These are phyloP conservation scores for Venturia canescens DNA, from an alignment of 1,140 invertebrate species.

Conservation along the genomic window DNA sequence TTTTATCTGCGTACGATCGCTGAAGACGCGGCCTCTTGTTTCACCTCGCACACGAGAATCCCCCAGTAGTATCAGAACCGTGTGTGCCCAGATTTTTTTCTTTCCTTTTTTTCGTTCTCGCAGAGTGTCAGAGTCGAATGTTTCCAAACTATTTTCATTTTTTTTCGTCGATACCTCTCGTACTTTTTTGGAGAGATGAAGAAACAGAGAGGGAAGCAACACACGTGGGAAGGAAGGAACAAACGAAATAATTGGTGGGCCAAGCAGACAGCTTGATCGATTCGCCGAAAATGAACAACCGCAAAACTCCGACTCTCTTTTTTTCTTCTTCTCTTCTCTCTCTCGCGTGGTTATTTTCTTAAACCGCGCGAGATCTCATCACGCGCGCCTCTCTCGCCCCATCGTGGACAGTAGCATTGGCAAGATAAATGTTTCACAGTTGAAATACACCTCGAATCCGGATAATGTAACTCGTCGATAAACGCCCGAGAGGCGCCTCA, in stretches of 20 bases:
- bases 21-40: slow-evolving; percentile 28
- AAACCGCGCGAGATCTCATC: slow-evolving; percentile 2
- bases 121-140: neutral
- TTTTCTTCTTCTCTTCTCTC: neutral
- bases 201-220: slow-evolving; percentile 52
- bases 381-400: neutral
- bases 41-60: slow-evolving; percentile 46
- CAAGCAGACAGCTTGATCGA: slow-evolving; percentile 48
- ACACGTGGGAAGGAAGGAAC: slow-evolving; percentile 55
- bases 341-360: neutral
- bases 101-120: slow-evolving; percentile 16
- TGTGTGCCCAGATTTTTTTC: slow-evolving; percentile 45
- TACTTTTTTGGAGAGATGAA: slow-evolving; percentile 40
- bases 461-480: neutral
- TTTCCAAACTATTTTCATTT: neutral
- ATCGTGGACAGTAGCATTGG: neutral
- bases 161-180: slow-evolving; percentile 18
- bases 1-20: slow-evolving; percentile 56
- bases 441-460: too few species aligned
- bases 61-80: slow-evolving; percentile 9
- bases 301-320: neutral
- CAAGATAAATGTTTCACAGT: neutral
- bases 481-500: neutral
- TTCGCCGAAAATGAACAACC: slow-evolving; percentile 53
- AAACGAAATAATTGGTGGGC: slow-evolving; percentile 61